Evolutionary conservation across 2,888 invertebrate genomes (phyloP).

Genomic region (Diploptera punctata): DNA sequence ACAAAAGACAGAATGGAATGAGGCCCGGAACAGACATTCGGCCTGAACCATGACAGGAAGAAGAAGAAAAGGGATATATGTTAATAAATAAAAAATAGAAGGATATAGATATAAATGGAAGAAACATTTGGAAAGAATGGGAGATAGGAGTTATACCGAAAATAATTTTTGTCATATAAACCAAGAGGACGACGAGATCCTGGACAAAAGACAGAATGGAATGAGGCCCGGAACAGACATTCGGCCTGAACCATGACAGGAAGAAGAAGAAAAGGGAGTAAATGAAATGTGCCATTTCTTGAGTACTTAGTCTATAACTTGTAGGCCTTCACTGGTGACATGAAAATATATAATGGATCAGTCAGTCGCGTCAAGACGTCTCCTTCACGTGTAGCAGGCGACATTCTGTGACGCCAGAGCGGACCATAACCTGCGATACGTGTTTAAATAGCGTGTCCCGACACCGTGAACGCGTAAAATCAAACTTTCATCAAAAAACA

Average conservation of each 20-base stretch:
- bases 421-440: no score
- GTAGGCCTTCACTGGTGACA: no score
- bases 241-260: background rate
- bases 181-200: background rate
- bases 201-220: background rate
- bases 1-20: background rate
- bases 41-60: background rate
- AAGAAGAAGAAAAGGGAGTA: background rate
- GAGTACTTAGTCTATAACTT: no score
- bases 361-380: no score
- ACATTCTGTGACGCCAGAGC: no score
- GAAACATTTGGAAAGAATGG: background rate
- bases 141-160: background rate
- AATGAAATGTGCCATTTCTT: no score
- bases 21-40: background rate
- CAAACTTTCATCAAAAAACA: no score
- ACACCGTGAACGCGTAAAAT: no score
- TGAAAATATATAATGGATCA: no score
- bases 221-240: background rate
- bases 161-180: background rate
- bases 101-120: background rate
- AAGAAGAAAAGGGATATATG: background rate
- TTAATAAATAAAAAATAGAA: background rate
- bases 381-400: no score
- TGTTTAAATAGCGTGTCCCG: no score